phyloP scores from a whole-genome alignment of 2,888 invertebrate species.

The Melanostoma scalare region DNA sequence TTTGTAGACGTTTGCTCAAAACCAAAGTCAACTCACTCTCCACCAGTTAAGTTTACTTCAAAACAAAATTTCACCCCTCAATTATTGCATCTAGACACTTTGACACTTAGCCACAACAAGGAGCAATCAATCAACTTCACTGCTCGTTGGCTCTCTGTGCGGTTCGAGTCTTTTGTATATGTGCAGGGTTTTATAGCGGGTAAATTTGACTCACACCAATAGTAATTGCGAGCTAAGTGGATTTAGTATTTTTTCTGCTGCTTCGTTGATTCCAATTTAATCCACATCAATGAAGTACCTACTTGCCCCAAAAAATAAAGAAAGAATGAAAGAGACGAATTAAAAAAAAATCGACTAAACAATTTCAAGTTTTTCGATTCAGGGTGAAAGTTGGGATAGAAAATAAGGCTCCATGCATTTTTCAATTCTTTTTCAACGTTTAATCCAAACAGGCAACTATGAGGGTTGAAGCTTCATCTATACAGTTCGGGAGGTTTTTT shows the following conservation, averaged over 20 bases:
- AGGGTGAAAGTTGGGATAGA: conserved; percentile 18
- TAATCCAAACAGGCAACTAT: conserved; percentile 43
- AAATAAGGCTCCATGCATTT: conserved; percentile 44
- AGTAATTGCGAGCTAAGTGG: conserved; percentile 55
- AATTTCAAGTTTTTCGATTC: conserved; percentile 41
- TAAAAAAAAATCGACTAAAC: conserved; percentile 6
- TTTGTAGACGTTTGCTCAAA: conserved; percentile 21
- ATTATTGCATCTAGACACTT: conserved; percentile 44
- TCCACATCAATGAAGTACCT: conserved; percentile 17
- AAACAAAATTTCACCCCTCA: conserved; percentile 46
- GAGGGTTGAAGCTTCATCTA: background rate
- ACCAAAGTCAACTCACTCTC: conserved; percentile 34
- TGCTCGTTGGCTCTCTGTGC: background rate
- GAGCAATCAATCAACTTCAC: conserved; percentile 61
- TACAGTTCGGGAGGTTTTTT: background rate
- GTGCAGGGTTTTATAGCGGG: background rate
- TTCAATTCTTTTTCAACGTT: conserved; percentile 11
- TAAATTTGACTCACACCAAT: conserved; percentile 17
- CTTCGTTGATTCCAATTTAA: conserved; percentile 48
- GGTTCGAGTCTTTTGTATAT: background rate
- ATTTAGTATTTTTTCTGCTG: conserved; percentile 16
- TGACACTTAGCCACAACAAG: conserved; percentile 41
- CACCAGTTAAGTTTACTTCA: conserved; percentile 14
- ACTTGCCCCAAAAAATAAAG: background rate
- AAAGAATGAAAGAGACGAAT: background rate